Conservation (phyloP, 2,113 vertebrate species). For the Galbula dea region DNA sequence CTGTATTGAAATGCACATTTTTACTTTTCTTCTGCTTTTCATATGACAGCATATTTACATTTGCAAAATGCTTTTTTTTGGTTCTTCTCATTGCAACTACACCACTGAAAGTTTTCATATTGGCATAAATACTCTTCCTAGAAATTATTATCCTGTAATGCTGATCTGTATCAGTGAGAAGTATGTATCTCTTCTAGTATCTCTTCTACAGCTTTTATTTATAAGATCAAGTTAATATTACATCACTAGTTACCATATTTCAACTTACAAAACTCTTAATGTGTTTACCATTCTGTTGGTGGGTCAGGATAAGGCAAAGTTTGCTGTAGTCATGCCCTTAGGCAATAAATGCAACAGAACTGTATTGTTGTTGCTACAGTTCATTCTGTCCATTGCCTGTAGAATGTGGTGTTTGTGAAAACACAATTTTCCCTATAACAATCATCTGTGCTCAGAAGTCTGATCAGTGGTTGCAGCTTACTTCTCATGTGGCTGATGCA, state of each 20-base stretch:
- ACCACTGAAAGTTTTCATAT: background rate
- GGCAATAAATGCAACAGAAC: background rate
- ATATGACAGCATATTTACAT: background rate
- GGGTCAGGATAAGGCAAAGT: background rate
- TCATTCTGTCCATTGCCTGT: background rate
- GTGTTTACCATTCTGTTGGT: background rate
- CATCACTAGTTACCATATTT: background rate
- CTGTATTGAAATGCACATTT: background rate
- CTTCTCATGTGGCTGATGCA: background rate
- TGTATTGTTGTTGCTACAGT: background rate
- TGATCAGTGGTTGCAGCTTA: background rate
- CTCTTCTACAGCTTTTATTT: background rate
- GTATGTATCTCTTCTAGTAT: no score
- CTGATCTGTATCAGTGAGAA: background rate
- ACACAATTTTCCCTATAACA: background rate
- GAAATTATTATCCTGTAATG: background rate
- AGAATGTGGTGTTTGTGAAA: background rate
- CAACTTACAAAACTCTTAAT: background rate
- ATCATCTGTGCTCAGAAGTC: background rate
- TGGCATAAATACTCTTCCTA: background rate
- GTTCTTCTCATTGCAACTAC: background rate
- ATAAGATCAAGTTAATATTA: background rate
- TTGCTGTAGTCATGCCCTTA: background rate
- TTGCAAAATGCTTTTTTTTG: background rate
- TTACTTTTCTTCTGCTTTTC: background rate